Evolutionary conservation across 2,888 invertebrate genomes (phyloP).

Genomic region (Strigamia transsilvanica): DNA sequence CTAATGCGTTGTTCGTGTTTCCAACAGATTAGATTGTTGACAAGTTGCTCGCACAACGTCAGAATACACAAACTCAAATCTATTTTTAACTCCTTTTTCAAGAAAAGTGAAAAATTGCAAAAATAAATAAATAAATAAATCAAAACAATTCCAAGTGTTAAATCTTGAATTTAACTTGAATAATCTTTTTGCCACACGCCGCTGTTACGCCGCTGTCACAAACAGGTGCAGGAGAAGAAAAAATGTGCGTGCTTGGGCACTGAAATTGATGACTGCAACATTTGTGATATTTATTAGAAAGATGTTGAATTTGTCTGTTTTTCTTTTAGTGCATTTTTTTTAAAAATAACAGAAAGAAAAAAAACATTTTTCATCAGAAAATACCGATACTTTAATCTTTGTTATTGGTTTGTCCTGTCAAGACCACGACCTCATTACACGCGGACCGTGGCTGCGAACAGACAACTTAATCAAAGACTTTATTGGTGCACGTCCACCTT

Average conservation of each 20-base stretch:
- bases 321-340: background rate
- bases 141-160: no score
- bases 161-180: no score
- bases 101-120: background rate
- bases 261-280: background rate
- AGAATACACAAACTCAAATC: background rate
- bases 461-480: constrained; percentile 2
- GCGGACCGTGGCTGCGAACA: background rate
- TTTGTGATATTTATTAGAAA: background rate
- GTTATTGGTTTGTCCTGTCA: background rate
- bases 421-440: constrained; percentile 10
- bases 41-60: background rate
- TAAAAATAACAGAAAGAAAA: no score
- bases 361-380: background rate
- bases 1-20: constrained; percentile 37
- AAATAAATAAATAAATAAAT: background rate
- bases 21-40: constrained; percentile 32
- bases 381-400: background rate
- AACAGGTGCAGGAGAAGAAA: background rate
- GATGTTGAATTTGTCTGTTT: background rate
- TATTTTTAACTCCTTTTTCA: background rate
- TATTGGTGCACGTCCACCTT: background rate
- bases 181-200: no score
- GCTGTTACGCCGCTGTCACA: background rate
- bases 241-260: background rate